Percentiles rank a stretch among this genome's conserved stretches.
These are phyloP conservation scores for Eulithis prunata DNA, from an alignment of 2,888 invertebrate species.

Conservation along the genomic window DNA sequence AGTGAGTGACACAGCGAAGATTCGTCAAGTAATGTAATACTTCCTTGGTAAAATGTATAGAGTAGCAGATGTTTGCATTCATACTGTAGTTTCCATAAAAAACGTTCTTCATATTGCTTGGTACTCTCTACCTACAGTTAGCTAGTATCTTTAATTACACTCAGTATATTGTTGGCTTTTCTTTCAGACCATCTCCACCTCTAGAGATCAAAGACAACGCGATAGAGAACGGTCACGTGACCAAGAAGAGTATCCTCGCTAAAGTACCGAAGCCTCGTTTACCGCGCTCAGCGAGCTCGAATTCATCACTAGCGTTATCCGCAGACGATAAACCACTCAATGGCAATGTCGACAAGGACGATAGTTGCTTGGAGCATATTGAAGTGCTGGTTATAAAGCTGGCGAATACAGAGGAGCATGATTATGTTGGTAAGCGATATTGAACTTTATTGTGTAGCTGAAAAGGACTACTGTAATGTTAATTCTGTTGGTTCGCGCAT, in stretches of 20 bases:
- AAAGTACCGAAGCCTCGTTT: conserved; percentile 70
- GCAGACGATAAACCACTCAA: conserved; percentile 56
- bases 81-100: no score
- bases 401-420: conserved; percentile 69
- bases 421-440: conserved; percentile 71
- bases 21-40: no score
- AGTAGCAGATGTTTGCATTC: no score
- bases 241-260: conserved; percentile 67
- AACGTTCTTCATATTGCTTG: no score
- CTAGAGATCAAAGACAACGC: conserved; percentile 60
- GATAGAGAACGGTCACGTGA: conserved; percentile 62
- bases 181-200: conserved; percentile 56
- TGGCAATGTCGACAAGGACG: conserved; percentile 51
- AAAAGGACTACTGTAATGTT: no score
- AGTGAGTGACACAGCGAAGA: no score
- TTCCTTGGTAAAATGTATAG: no score
- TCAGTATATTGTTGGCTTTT: background rate
- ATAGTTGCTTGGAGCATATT: conserved; percentile 53
- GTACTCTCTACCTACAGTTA: no score
- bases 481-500: no score
- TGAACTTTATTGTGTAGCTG: conserved; percentile 4
- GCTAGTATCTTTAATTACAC: no score
- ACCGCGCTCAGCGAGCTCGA: conserved; percentile 65
- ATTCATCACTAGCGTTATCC: conserved; percentile 51
- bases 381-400: conserved; percentile 77